Evolutionary conservation across 2,113 vertebrate species (phyloP).

Genomic region (Solea senegalensis): DNA sequence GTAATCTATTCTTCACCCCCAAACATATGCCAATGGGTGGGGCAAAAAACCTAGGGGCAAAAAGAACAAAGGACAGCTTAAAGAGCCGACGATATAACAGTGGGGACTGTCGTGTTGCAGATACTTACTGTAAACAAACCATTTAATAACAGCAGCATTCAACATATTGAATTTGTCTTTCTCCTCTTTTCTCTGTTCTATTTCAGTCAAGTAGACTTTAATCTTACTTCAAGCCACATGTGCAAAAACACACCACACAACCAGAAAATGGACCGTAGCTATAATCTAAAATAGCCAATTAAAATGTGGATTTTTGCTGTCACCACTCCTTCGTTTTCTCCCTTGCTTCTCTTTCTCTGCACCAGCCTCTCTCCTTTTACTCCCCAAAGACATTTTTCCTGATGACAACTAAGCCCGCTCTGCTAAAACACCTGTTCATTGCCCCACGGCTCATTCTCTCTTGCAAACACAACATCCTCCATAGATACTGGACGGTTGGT

Average conservation of each 20-base stretch:
- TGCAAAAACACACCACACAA: neutral
- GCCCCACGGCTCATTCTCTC: neutral
- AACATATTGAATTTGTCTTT: too few species aligned
- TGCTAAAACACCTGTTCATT: slow-evolving; percentile 34
- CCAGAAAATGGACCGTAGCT: neutral
- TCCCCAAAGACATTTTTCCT: slow-evolving; percentile 5
- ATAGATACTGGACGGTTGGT: neutral
- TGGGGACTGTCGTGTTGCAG: neutral
- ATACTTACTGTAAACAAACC: neutral
- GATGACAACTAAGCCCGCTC: slow-evolving; percentile 25
- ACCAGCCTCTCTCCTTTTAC: neutral
- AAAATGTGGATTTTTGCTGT: neutral
- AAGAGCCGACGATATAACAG: slow-evolving; percentile 8
- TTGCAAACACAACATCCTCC: neutral
- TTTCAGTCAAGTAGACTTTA: too few species aligned
- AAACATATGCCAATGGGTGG: slow-evolving; percentile 84
- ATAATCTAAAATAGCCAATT: neutral
- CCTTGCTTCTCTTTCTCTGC: slow-evolving; percentile 1
- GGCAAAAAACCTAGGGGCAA: slow-evolving; percentile 77
- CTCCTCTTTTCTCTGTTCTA: too few species aligned
- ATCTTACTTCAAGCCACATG: too few species aligned
- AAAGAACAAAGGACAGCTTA: slow-evolving; percentile 24
- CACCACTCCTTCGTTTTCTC: neutral
- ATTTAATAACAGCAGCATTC: too few species aligned
- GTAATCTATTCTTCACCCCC: slow-evolving; percentile 82